Base-by-base conservation (phyloP, 2,797 vertebrate species). In the Poeciliopsis paucimaculata region DNA sequence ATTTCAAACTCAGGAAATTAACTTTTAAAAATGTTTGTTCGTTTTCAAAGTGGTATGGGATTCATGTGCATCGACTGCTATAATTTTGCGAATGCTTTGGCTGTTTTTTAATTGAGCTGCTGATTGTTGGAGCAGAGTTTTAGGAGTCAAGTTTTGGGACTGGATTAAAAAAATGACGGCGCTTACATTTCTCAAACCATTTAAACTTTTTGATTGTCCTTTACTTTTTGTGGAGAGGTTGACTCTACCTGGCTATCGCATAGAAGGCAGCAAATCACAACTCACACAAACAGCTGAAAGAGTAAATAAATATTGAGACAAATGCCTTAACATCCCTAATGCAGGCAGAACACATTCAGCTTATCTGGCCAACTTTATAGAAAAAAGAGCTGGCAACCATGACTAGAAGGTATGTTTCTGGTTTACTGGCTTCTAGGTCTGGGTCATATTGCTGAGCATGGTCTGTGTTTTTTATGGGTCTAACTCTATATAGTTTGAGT, bases 341-440 rank as follows among this genome's bases (percentile, higher is more conserved):
- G n/a, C 62, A 53, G 60, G 70, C 66, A 13, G 45, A 26, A 11
- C 26, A 77, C 18, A 28, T 77, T 18, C 11, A 75, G 9, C 15
- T 77, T 47, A 79, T 74, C 66, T 77, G 31, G 87, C 78, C 51
- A 9, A 36, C 76, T 89, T 75, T 85, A 85, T 84, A 83, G 77
- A 71, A 39, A 84, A 84, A 82, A 49, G 55, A 86, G 51, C 80
- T 90, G 84, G 88, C 82, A 82, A 39, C 74, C n/a, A 23, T 28
- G 47, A 66, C 26, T 45, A 66, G 46, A 55, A 79, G 68, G 73
- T 73, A 62, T 77, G 55, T 51, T 66, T 75, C 47, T 79, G 79
- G 82, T 76, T 78, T 80, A 77, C 66, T 75, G 72, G 81, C 87
- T 93, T 88, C 84, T 89, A 87, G 84, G 75, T 77, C 84, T 90